Conservation (phyloP, 2,113 vertebrate species). For the Petrocephalus microphthalmus region DNA sequence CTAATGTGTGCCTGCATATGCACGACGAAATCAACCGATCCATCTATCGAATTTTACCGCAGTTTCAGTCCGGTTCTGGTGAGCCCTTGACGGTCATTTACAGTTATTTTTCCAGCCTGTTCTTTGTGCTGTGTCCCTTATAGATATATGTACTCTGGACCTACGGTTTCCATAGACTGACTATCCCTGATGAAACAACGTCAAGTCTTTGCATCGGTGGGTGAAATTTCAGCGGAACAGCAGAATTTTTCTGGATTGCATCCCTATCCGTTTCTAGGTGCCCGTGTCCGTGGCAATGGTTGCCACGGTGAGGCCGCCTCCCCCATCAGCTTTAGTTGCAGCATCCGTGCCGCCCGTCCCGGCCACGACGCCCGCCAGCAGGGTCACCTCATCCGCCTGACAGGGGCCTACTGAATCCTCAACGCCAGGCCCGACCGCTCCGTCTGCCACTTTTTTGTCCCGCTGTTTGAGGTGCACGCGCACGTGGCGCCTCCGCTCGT, state of each 20-base stretch:
- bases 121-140: background rate
- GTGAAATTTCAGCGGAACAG: background rate
- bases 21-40: background rate
- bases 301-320: constrained; percentile 49
- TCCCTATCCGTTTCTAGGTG: constrained; percentile 38
- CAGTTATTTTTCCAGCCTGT: background rate
- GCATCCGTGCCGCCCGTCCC: background rate
- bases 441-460: constrained; percentile 66
- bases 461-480: constrained; percentile 69
- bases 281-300: constrained; percentile 57
- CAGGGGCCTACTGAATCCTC: background rate
- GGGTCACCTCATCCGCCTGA: background rate
- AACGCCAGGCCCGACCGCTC: constrained; percentile 26
- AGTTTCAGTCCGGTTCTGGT: background rate
- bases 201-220: background rate
- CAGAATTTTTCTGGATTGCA: background rate
- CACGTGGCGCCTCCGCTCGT: constrained; percentile 64
- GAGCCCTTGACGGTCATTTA: background rate
- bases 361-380: background rate
- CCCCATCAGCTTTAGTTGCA: background rate
- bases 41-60: background rate
- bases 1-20: background rate
- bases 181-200: background rate
- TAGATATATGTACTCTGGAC: background rate
- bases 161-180: background rate